Percentiles rank a stretch among this genome's conserved stretches.
Conservation (phyloP, 1,140 invertebrate genomes). For the Dendroctonus valens region DNA sequence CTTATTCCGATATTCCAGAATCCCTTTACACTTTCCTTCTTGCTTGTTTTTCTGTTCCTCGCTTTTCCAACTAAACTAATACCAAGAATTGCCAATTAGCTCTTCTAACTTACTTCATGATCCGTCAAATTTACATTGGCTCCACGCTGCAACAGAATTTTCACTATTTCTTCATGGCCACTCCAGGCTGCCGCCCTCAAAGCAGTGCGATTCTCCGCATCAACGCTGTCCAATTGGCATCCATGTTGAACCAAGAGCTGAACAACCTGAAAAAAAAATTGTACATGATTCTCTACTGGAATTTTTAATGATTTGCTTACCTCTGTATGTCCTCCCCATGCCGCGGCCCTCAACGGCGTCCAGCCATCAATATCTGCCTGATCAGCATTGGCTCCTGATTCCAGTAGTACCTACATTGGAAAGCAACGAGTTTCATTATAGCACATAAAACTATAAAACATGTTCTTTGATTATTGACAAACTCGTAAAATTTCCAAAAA, state of each 20-base stretch:
- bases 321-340: conserved; percentile 91
- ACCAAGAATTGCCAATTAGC: no score
- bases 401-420: conserved; percentile 56
- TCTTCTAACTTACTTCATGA: conserved; percentile 49
- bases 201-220: conserved; percentile 67
- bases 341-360: conserved; percentile 83
- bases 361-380: conserved; percentile 86
- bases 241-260: conserved; percentile 75
- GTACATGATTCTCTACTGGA: background rate
- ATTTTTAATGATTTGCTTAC: conserved; percentile 49
- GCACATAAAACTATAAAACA: no score
- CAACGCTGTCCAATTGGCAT: conserved; percentile 78
- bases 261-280: conserved; percentile 66
- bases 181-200: conserved; percentile 82
- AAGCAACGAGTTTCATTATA: no score
- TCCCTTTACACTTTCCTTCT: no score
- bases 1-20: no score
- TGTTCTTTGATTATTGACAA: no score
- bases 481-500: no score
- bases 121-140: conserved; percentile 68
- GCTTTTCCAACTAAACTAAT: no score
- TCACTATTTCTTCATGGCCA: conserved; percentile 76
- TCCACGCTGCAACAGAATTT: conserved; percentile 68
- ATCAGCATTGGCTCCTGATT: conserved; percentile 75
- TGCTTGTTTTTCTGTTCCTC: no score